phyloP scores from a whole-genome alignment of 2,797 vertebrate genomes.

The Cryptoblepharus egeriae region DNA sequence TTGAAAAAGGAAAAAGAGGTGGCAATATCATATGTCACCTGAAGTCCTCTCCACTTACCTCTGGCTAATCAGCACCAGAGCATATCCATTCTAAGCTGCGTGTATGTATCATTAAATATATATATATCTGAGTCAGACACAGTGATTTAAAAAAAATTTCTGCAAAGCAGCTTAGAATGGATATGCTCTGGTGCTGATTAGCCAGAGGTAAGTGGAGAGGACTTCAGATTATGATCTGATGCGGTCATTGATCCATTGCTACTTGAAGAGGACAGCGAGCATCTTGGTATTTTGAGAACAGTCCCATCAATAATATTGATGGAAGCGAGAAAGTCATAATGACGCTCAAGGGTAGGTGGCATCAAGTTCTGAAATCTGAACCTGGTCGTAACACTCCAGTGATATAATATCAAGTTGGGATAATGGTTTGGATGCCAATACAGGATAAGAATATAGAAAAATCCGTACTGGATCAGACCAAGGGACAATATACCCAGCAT shows the following conservation, averaged over 20 bases:
- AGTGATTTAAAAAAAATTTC: background rate
- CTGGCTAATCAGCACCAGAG: conserved; percentile 11
- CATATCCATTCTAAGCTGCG: background rate
- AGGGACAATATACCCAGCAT: background rate
- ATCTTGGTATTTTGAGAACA: conserved; percentile 19
- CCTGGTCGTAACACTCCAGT: background rate
- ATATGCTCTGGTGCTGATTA: conserved; percentile 8
- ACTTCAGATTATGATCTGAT: conserved; percentile 29
- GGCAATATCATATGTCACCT: conserved; percentile 22
- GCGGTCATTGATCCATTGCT: conserved; percentile 29
- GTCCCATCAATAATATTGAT: conserved; percentile 27
- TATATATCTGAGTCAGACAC: background rate
- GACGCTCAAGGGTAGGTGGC: conserved; percentile 9
- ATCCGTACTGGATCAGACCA: background rate
- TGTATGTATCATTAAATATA: no score
- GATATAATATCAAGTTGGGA: background rate
- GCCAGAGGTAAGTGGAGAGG: conserved; percentile 23
- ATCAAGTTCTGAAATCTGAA: conserved; percentile 24
- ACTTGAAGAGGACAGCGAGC: conserved; percentile 18
- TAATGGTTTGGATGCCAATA: background rate
- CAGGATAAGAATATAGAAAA: background rate
- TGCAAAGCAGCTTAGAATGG: background rate
- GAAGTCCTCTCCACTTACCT: conserved; percentile 30
- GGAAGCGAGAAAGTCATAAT: conserved; percentile 20
- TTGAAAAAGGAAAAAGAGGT: background rate